Percentiles rank a stretch among this genome's conserved stretches.
phyloP scores from a whole-genome alignment of 2,113 vertebrate genomes.

The Rallus limicola region DNA sequence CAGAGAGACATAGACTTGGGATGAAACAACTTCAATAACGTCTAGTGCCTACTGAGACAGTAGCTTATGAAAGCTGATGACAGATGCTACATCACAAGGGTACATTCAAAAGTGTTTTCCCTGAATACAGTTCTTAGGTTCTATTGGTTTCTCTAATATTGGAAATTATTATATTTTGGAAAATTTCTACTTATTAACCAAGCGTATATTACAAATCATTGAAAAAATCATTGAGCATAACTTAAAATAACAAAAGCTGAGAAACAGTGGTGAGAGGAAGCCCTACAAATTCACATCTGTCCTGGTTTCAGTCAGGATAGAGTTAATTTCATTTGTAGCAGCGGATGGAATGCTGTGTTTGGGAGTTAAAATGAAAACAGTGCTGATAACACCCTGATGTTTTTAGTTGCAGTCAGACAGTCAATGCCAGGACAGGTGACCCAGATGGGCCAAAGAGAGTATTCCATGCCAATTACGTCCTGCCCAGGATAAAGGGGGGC shows the following conservation, averaged over 20 bases:
- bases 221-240: not conserved
- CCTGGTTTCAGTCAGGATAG: too few species aligned
- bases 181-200: not conserved
- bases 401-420: too few species aligned
- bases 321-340: too few species aligned
- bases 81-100: not conserved
- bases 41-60: not conserved
- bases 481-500: too few species aligned
- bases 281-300: not conserved
- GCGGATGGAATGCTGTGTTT: too few species aligned
- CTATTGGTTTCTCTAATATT: not conserved
- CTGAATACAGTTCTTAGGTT: not conserved
- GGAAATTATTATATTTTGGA: not conserved
- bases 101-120: not conserved
- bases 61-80: not conserved
- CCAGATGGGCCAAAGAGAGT: too few species aligned
- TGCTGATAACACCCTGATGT: too few species aligned
- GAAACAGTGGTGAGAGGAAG: not conserved
- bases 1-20: not conserved
- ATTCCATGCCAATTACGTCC: too few species aligned
- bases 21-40: not conserved
- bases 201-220: not conserved
- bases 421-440: too few species aligned
- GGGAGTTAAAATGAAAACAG: too few species aligned
- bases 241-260: not conserved